Evolutionary conservation across 2,113 vertebrate species (phyloP).

Genomic region (Romanogobio albipinnatus): DNA sequence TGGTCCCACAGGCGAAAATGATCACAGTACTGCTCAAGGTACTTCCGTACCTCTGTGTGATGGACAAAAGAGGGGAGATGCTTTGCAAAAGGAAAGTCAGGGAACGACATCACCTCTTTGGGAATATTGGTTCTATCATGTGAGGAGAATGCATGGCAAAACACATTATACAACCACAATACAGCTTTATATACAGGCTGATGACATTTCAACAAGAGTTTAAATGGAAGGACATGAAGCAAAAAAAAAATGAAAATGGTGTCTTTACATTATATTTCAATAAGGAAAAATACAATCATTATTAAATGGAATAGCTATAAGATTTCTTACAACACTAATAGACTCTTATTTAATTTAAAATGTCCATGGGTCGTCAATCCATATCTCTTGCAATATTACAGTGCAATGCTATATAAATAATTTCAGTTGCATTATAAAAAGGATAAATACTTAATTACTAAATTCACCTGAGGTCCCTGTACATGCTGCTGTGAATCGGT

Average conservation of each 20-base stretch:
- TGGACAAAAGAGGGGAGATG: conserved; percentile 77
- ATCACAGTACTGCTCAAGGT: conserved; percentile 77
- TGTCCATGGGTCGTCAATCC: not conserved
- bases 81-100: conserved; percentile 79
- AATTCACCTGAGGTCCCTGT: conserved; percentile 76
- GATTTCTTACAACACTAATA: not conserved
- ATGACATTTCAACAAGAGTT: not conserved
- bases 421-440: not conserved
- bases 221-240: not conserved
- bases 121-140: conserved; percentile 81
- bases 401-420: not conserved
- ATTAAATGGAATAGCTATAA: not conserved
- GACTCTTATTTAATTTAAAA: not conserved
- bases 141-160: not conserved
- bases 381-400: not conserved
- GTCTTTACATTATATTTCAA: not conserved
- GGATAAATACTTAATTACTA: not conserved
- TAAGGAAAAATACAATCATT: not conserved
- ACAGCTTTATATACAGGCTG: not conserved
- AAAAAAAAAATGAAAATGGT: not conserved
- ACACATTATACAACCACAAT: not conserved
- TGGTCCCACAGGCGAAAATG: conserved; percentile 68
- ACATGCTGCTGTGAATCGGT: conserved; percentile 81
- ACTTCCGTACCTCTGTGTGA: conserved; percentile 76
- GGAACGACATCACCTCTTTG: conserved; percentile 86